phyloP scores from a whole-genome alignment of 2,888 invertebrate species.

The Synergus umbraculus region DNA sequence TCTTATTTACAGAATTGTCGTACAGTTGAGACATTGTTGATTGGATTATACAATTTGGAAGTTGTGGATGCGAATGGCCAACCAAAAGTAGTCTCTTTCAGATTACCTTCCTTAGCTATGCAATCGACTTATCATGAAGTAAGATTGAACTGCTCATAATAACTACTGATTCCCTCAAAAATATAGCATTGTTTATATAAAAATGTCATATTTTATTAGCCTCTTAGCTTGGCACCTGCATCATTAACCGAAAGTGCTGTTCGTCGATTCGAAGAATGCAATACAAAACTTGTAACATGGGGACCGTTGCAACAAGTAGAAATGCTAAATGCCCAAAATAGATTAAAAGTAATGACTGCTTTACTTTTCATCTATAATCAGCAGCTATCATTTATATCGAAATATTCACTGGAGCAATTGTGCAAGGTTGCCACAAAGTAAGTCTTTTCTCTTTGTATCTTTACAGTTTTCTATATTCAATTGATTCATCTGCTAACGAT shows the following conservation, averaged over 20 bases:
- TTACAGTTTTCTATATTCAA: conserved; percentile 11
- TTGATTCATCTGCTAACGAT: conserved; percentile 6
- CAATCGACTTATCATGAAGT: conserved; percentile 96
- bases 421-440: conserved; percentile 90
- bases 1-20: conserved; percentile 76
- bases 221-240: conserved; percentile 86
- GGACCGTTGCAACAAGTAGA: conserved; percentile 95
- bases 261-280: conserved; percentile 92
- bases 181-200: background rate
- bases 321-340: conserved; percentile 93
- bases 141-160: conserved; percentile 49
- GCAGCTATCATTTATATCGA: conserved; percentile 88
- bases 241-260: conserved; percentile 91
- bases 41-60: conserved; percentile 92
- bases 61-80: conserved; percentile 91
- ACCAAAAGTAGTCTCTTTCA: conserved; percentile 90
- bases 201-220: conserved; percentile 79
- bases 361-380: conserved; percentile 93
- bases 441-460: conserved; percentile 55
- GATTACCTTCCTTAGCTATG: conserved; percentile 93
- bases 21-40: conserved; percentile 79
- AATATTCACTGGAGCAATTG: conserved; percentile 87
- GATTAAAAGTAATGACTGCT: conserved; percentile 92
- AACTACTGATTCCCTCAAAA: background rate
- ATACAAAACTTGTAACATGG: conserved; percentile 92